These are phyloP conservation scores for Tragopan temminckii DNA, from an alignment of 2,797 vertebrate species.

Conservation along the genomic window DNA sequence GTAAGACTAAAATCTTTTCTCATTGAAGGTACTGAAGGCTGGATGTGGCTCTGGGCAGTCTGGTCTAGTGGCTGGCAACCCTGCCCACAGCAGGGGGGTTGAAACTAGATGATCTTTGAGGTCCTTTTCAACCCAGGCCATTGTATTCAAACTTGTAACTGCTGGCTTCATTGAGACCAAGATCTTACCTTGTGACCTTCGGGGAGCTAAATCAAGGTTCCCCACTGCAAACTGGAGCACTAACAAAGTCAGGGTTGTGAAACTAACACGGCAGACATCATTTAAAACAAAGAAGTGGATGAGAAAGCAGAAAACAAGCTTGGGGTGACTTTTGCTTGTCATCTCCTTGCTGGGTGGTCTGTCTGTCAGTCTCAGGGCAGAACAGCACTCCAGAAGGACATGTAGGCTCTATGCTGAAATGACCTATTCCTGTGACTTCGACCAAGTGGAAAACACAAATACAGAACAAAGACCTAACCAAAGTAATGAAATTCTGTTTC, in stretches of 20 bases:
- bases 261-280: background rate
- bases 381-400: background rate
- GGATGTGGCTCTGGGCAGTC: too few relatives aligned
- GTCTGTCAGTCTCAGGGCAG: background rate
- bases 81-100: too few relatives aligned
- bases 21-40: background rate
- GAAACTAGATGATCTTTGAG: too few relatives aligned
- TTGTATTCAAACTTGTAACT: background rate
- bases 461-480: background rate
- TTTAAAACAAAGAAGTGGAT: background rate
- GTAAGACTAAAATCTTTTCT: background rate
- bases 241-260: background rate
- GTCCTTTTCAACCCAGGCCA: too few relatives aligned
- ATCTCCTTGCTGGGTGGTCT: slow-evolving; percentile 3
- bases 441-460: background rate
- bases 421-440: background rate
- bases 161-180: background rate
- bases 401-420: background rate
- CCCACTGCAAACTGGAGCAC: background rate
- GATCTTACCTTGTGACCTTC: background rate
- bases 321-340: background rate
- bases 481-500: background rate
- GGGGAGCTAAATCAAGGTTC: background rate
- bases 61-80: too few relatives aligned
- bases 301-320: background rate